Conservation (phyloP, 2,888 invertebrate genomes). For the Chesias legatella region DNA sequence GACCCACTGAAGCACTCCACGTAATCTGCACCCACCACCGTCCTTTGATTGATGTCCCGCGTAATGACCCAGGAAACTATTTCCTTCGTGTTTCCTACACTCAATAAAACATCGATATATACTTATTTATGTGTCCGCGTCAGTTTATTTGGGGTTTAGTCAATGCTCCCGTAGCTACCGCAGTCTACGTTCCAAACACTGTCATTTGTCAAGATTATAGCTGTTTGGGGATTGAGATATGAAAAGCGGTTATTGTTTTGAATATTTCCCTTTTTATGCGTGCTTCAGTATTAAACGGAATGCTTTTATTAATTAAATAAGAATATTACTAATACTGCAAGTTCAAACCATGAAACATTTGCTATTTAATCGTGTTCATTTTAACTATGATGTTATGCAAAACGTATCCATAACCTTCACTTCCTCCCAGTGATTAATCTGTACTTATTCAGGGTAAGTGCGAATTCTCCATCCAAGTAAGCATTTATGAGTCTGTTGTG, state of each 20-base stretch:
- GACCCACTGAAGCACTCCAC: constrained; percentile 44
- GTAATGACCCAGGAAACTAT: constrained; percentile 77
- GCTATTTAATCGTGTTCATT: no score
- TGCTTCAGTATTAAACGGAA: constrained; percentile 30
- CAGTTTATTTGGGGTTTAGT: constrained; percentile 75
- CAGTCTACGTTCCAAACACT: constrained; percentile 70
- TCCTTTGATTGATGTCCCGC: constrained; percentile 72
- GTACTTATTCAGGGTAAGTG: no score
- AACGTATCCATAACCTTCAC: no score
- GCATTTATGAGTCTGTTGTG: neutral
- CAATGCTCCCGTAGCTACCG: constrained; percentile 62
- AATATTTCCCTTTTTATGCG: constrained; percentile 61
- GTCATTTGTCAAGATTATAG: constrained; percentile 78
- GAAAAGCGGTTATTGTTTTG: constrained; percentile 76
- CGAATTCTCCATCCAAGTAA: no score
- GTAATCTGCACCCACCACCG: constrained; percentile 50
- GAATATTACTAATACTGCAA: constrained; percentile 10
- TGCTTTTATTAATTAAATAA: constrained; percentile 23
- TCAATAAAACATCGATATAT: constrained; percentile 78
- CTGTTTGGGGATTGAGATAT: constrained; percentile 72
- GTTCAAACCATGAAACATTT: constrained; percentile 2
- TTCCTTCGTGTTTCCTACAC: constrained; percentile 78
- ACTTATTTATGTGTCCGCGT: constrained; percentile 74
- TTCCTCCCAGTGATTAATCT: no score
- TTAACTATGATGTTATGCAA: no score